Percentiles rank a stretch among this genome's conserved stretches.
Conservation (phyloP, 2,797 vertebrate species). For the Yasuhikotakia modesta region DNA sequence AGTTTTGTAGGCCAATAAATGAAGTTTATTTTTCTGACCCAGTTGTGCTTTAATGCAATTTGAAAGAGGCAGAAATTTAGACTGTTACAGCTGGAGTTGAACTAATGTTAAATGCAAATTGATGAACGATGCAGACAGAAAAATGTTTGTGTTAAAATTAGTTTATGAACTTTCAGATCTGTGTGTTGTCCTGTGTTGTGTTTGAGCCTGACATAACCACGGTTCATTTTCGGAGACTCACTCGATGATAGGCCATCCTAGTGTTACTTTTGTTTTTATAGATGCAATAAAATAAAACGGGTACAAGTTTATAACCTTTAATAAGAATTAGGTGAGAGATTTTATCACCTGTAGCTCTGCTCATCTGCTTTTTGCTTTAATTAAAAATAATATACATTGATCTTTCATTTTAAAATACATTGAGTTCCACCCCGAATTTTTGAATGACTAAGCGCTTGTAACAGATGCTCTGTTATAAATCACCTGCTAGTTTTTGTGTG, state of each 20-base stretch:
- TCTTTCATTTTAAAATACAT: too few species aligned
- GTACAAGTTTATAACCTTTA: constrained; percentile 4
- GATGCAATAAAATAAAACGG: constrained; percentile 12
- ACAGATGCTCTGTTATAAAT: not conserved
- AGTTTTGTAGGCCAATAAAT: not conserved
- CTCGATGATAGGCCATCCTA: constrained; percentile 27
- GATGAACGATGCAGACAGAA: too few species aligned
- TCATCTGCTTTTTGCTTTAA: constrained; percentile 10
- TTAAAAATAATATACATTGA: too few species aligned
- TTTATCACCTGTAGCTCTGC: not conserved
- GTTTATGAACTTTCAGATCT: constrained; percentile 7
- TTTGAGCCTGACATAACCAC: constrained; percentile 5
- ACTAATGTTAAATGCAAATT: not conserved
- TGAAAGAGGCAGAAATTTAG: constrained; percentile 8
- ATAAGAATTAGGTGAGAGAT: constrained; percentile 14
- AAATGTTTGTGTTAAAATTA: not conserved
- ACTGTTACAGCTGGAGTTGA: too few species aligned
- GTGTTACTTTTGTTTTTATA: constrained; percentile 18
- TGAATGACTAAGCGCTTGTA: not conserved
- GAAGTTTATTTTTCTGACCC: not conserved
- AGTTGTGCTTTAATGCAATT: not conserved
- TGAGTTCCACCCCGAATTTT: not conserved
- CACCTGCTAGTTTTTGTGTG: constrained; percentile 3
- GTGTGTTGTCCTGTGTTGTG: constrained; percentile 5
- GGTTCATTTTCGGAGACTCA: constrained; percentile 15